Conservation (phyloP, 2,797 vertebrate species). For the Microhierax caerulescens region DNA sequence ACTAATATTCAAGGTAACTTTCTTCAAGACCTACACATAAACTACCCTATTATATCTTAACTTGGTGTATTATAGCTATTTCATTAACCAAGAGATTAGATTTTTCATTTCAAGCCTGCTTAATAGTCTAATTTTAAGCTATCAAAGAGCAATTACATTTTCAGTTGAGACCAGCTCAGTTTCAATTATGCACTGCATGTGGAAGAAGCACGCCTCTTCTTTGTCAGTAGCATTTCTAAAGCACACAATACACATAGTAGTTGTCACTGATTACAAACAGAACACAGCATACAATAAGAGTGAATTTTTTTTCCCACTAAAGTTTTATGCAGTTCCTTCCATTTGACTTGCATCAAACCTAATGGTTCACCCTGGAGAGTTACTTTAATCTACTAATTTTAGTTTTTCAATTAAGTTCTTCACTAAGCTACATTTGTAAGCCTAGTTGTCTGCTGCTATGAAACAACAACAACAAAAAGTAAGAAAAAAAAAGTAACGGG, state of each 20-base stretch:
- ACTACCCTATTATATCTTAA: not conserved
- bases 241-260: not conserved
- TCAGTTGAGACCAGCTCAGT: not conserved
- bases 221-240: not conserved
- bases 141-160: not conserved
- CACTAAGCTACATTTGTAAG: not conserved
- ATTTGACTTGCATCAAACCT: not conserved
- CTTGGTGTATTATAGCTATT: not conserved
- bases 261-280: not conserved
- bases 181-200: not conserved
- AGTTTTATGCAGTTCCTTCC: not conserved
- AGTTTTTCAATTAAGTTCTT: not conserved
- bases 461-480: not conserved
- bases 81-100: not conserved
- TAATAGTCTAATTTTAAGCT: not conserved
- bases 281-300: not conserved
- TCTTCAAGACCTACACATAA: not conserved
- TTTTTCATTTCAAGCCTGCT: not conserved
- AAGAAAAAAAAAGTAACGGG: not conserved
- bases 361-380: not conserved
- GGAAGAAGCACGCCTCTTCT: not conserved
- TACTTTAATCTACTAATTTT: not conserved
- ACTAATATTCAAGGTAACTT: not conserved
- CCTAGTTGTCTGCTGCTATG: not conserved
- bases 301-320: not conserved